Percentiles rank a stretch among this genome's conserved stretches.
phyloP scores from a whole-genome alignment of 2,797 vertebrate species.

The Emys orbicularis region DNA sequence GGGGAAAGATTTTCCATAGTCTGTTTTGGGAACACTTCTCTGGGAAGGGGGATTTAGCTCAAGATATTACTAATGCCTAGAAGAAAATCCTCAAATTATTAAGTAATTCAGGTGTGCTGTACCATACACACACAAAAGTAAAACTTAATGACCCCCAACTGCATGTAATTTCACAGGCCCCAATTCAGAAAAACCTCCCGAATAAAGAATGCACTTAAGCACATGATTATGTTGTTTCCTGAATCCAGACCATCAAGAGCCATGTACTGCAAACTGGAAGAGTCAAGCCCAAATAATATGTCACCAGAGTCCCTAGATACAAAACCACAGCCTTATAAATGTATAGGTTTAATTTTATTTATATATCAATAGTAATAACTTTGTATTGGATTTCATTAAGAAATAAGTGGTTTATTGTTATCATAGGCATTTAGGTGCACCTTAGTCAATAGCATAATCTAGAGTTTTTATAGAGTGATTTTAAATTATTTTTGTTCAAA shows the following conservation, averaged over 20 bases:
- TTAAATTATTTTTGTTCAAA: neutral
- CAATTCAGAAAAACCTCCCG: neutral
- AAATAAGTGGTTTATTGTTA: neutral
- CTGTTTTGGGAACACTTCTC: neutral
- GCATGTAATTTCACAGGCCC: neutral
- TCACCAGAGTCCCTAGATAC: neutral
- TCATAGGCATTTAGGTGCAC: neutral
- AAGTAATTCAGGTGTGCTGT: neutral
- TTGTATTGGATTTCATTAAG: neutral
- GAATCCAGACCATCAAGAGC: neutral
- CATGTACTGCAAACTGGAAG: neutral
- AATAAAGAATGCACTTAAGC: neutral
- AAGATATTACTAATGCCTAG: neutral
- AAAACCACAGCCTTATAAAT: neutral
- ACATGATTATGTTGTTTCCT: neutral
- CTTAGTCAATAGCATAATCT: neutral
- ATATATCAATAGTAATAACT: neutral
- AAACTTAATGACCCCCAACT: neutral
- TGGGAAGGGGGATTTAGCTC: neutral
- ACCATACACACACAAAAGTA: neutral
- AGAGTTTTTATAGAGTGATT: neutral
- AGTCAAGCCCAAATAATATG: rapidly evolving
- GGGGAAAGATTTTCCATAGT: neutral
- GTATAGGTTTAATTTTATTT: neutral
- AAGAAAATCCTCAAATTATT: neutral